Percentiles rank a stretch among this genome's conserved stretches.
These are phyloP conservation scores for Scolopax bukidnonensis DNA, from an alignment of 2,797 vertebrate genomes.

Conservation along the genomic window DNA sequence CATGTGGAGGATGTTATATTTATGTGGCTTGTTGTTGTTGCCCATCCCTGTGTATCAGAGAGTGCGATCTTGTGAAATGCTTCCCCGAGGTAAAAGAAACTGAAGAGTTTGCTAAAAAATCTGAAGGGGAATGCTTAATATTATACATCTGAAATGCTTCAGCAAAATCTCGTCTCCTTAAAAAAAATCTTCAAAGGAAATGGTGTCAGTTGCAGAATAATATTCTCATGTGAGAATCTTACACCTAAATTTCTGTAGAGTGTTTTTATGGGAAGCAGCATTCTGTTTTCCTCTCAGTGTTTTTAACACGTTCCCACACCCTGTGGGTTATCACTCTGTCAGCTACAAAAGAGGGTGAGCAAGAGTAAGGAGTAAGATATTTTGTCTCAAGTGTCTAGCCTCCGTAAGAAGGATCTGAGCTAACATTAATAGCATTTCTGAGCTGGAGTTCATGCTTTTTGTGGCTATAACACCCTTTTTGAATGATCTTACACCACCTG, in stretches of 20 bases:
- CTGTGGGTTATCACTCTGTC: background rate
- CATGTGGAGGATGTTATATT: constrained; percentile 46
- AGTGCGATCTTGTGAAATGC: background rate
- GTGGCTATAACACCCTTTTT: background rate
- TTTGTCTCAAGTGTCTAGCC: constrained; percentile 25
- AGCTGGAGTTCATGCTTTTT: background rate
- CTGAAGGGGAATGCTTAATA: background rate
- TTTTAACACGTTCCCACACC: background rate
- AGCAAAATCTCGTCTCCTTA: background rate
- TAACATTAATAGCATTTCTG: background rate
- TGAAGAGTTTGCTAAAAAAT: background rate
- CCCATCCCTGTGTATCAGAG: constrained; percentile 6
- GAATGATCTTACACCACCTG: background rate
- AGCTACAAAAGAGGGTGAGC: background rate
- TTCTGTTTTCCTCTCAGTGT: constrained; percentile 18
- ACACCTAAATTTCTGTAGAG: background rate
- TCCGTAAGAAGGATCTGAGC: background rate
- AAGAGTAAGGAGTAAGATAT: background rate
- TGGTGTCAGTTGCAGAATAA: constrained; percentile 6
- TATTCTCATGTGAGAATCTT: background rate
- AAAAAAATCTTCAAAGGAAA: background rate
- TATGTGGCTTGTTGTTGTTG: constrained; percentile 7
- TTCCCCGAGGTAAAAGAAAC: background rate
- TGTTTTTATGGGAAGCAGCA: constrained; percentile 3
- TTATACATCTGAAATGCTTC: background rate